Evolutionary conservation across 2,888 invertebrate genomes (phyloP), one percentile per base, ranked within the genome.

Genomic region (Byasa hedistus): DNA sequence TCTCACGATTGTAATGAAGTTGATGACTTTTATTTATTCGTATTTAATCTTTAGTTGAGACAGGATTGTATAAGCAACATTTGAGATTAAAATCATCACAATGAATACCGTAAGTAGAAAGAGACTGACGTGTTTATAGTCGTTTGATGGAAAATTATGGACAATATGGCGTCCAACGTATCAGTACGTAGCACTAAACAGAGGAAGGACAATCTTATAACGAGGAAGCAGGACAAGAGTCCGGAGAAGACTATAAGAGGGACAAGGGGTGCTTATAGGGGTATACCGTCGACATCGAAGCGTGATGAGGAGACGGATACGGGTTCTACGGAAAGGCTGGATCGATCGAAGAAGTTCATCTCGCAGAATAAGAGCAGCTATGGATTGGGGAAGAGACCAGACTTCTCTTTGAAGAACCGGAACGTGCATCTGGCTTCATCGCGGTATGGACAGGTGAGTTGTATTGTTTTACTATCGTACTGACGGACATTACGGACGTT

Each of bases 201-300:
- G 74, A 82, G 92, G 74, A 92, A 92, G 76, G 92, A 92, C 72
- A 92, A 92, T 75, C 83, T 92, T 57, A 91, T 92, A 21, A 88
- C 92, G 44, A 80, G 92, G 75, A 92, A 92, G 74, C 91, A 91
- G 77, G 92, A 92, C 75, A 92, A 92, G 76, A 90, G 90, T 64
- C 92, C 92, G 1, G 92, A 92, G 79, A 92, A 92, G 81, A 90
- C 89, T 4, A 91, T 91, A 55, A 78, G 91, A 66, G 91, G 91
- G 8, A 92, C 91, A 15, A 79, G 90, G 70, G 89, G 90, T 52
- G 89, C 90, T 8, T 91, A 91, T 73, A 76, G 91, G 68, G 89
- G 85, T 5, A 79, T 87, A 63, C 86, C 91, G 32, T 89, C 91
- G 0, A 87, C 90, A 17, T 89, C 90, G 32, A 90, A 90, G 77